Evolutionary conservation across 2,113 vertebrate genomes (phyloP).

Genomic region (Cynoglossus semilaevis): DNA sequence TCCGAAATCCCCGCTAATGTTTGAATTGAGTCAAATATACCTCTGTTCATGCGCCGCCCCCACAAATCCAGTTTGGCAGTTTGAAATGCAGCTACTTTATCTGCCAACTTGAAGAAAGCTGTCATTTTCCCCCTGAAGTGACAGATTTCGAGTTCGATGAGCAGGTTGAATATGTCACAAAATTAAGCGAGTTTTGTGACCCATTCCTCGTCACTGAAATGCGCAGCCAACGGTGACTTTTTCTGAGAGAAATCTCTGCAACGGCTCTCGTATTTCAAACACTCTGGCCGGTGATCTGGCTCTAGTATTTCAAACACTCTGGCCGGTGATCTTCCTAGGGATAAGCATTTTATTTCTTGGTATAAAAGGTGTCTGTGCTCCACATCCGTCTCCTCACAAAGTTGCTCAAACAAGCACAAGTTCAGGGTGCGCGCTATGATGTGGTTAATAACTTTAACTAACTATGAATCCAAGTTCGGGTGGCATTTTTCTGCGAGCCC

Average conservation of each 20-base stretch:
- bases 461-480: too few species aligned
- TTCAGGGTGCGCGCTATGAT: too few species aligned
- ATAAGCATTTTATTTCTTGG: too few species aligned
- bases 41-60: background rate
- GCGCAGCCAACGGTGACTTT: background rate
- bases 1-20: conserved; percentile 10
- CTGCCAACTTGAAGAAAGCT: conserved; percentile 27
- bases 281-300: background rate
- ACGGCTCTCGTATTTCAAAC: background rate
- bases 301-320: conserved; percentile 1
- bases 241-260: conserved; percentile 2
- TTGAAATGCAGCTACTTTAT: conserved; percentile 20
- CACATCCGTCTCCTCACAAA: too few species aligned
- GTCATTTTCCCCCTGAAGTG: conserved; percentile 24
- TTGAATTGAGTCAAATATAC: conserved; percentile 25
- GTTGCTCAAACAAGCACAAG: too few species aligned
- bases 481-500: too few species aligned
- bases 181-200: conserved; percentile 7
- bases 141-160: conserved; percentile 15
- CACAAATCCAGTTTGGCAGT: conserved; percentile 24
- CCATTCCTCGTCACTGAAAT: conserved; percentile 5
- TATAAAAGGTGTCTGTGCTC: too few species aligned
- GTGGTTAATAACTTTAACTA: too few species aligned
- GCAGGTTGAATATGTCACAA: conserved; percentile 16
- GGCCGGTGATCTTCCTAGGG: too few species aligned